These are phyloP conservation scores for Stegodyphus mimosarum DNA, from an alignment of 1,140 invertebrate genomes.

Conservation along the genomic window DNA sequence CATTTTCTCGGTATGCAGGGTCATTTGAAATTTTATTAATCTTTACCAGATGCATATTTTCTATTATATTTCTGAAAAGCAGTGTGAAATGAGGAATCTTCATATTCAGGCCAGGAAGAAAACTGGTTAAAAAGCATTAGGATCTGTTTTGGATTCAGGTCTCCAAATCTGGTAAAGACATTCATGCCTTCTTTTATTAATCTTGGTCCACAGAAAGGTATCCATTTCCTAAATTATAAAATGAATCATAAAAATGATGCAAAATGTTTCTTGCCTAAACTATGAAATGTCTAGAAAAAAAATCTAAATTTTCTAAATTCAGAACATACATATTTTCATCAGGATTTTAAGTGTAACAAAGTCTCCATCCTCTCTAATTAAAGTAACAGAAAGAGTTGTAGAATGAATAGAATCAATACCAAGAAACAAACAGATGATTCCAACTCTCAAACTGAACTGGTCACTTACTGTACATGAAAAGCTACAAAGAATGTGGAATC, in stretches of 20 bases:
- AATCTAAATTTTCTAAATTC: too few species aligned
- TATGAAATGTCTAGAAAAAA: background rate
- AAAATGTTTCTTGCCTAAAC: background rate
- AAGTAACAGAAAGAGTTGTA: too few species aligned
- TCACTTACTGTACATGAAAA: too few species aligned
- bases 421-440: too few species aligned
- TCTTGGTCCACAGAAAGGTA: conserved; percentile 74
- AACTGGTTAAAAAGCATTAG: conserved; percentile 72
- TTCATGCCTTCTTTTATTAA: conserved; percentile 74
- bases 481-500: too few species aligned
- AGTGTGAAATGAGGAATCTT: conserved; percentile 24
- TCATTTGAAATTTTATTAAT: background rate
- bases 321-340: too few species aligned
- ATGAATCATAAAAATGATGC: background rate
- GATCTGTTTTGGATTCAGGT: conserved; percentile 72
- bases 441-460: too few species aligned
- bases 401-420: too few species aligned
- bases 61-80: background rate
- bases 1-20: too few species aligned
- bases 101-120: conserved; percentile 73
- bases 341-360: too few species aligned
- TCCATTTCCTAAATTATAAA: conserved; percentile 71
- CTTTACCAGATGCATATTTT: background rate
- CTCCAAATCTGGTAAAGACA: conserved; percentile 75
- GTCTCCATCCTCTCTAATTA: too few species aligned